Percentiles rank a stretch among this genome's conserved stretches.
These are phyloP conservation scores for Poecilia velifera DNA, from an alignment of 2,797 vertebrate genomes.

Conservation along the genomic window DNA sequence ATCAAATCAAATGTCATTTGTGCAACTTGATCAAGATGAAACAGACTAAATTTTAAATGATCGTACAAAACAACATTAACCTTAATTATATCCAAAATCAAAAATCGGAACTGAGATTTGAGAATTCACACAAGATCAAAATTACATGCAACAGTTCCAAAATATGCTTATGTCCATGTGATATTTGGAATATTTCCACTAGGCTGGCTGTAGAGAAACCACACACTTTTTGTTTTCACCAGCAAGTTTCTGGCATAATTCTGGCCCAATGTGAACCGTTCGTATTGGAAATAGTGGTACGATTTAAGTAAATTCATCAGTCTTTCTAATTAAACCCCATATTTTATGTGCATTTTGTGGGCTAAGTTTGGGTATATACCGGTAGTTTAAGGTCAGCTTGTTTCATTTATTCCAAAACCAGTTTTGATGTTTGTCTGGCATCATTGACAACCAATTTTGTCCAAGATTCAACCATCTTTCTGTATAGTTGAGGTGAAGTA, in stretches of 20 bases:
- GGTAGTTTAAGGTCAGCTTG: not conserved
- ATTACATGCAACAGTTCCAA: not conserved
- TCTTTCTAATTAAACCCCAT: not conserved
- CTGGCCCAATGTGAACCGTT: not conserved
- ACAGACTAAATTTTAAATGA: not conserved
- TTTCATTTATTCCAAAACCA: not conserved
- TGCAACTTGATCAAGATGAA: no score
- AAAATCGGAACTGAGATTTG: not conserved
- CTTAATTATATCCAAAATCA: not conserved
- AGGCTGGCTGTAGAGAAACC: not conserved
- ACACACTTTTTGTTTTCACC: not conserved
- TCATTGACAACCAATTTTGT: not conserved
- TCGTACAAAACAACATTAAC: not conserved
- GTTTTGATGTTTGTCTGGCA: not conserved
- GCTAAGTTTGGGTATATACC: not conserved
- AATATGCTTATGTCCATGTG: not conserved
- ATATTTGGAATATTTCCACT: not conserved
- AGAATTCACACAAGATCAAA: not conserved
- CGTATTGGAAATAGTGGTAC: not conserved
- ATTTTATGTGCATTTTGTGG: not conserved
- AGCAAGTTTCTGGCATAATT: not conserved
- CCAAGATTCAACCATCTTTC: not conserved
- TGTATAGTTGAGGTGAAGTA: not conserved
- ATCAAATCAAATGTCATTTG: no score
- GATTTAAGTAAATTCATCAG: not conserved